phyloP scores from a whole-genome alignment of 2,113 vertebrate genomes.

The Perca flavescens region DNA sequence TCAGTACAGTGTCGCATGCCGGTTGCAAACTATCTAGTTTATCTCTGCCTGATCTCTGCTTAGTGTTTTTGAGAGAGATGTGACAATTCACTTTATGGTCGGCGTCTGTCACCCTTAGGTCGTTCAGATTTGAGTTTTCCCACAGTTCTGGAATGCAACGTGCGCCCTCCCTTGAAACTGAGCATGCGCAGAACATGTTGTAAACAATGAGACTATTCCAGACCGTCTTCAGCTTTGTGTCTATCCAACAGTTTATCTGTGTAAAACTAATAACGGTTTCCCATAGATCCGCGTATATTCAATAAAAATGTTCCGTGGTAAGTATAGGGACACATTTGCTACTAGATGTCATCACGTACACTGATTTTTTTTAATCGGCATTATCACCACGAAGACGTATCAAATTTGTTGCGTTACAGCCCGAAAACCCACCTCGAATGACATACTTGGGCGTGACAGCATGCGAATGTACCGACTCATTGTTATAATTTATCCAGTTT shows the following conservation, averaged over 20 bases:
- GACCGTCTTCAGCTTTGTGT: slow-evolving; percentile 83
- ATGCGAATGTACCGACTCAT: slow-evolving; percentile 48
- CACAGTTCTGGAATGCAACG: slow-evolving; percentile 54
- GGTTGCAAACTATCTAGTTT: not conserved
- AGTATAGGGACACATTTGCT: slow-evolving; percentile 69
- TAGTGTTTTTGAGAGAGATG: not conserved
- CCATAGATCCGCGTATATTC: slow-evolving; percentile 7
- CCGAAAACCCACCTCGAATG: slow-evolving; percentile 68
- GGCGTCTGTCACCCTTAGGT: slow-evolving; percentile 2
- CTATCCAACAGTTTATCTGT: slow-evolving; percentile 68
- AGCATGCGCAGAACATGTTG: slow-evolving; percentile 82
- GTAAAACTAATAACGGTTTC: slow-evolving; percentile 51
- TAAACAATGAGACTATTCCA: slow-evolving; percentile 86
- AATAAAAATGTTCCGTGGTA: slow-evolving; percentile 75
- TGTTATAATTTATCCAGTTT: not conserved
- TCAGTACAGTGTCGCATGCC: not conserved
- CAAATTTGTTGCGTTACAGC: slow-evolving; percentile 65
- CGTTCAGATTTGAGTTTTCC: slow-evolving; percentile 32
- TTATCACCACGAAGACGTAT: slow-evolving; percentile 69
- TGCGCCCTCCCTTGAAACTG: slow-evolving; percentile 71
- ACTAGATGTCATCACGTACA: slow-evolving; percentile 57
- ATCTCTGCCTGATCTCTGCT: accelerated
- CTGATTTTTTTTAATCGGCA: slow-evolving; percentile 53
- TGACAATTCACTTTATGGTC: accelerated
- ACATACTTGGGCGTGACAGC: slow-evolving; percentile 83